Evolutionary conservation across 2,113 vertebrate species (phyloP), one percentile per base, ranked within the genome.

Genomic region (Scytalopus superciliaris): DNA sequence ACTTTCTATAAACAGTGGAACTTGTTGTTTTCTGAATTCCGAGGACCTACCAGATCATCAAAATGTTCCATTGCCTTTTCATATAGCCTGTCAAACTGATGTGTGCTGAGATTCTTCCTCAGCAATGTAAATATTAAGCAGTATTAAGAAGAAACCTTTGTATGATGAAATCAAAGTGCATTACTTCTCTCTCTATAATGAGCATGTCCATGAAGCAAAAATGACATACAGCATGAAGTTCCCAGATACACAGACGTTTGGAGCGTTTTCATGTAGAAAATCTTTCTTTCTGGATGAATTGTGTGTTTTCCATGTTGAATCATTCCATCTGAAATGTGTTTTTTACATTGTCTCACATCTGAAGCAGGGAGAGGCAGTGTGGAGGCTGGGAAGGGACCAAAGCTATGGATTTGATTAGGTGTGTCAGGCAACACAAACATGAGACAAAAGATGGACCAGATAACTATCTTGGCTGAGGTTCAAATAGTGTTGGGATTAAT

Each of bases 371-470:
- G 44, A 72, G 60, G 67, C 40, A 60, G 56, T 17, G 35, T 69
- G 19, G 37, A 83, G 59, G 6, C 60, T 95, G 74, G 44, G 74
- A 60, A 52, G 22, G 39, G 50, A 87, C 59, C 55, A 67, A 77
- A 95, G 52, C 42, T 75, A 33, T 75, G 90, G 56, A 52, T 92
- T 93, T 89, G 64, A 92, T 94, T 96, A 90, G 64, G 60, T 92
- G 55, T 70, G 64, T 94, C 70, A 94, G 76, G 55, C 64, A 95
- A 57, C 45, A 28, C n/a, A 70, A 86, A 87, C 24, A 44, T 3
- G 14, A 90, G 68, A 52, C 70, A 60, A 90, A 95, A 90, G 78
- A 78, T 19, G 16, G 76, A 78, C 45, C 68, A 68, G 66, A 90
- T 69, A 90, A 73, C 23, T 19, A 14, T 68, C 69, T 66, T 88